A percentile compares a stretch with the other conserved stretches of the same genome.
Conservation (phyloP, 1,140 invertebrate genomes). For the Palaemon carinicauda region DNA sequence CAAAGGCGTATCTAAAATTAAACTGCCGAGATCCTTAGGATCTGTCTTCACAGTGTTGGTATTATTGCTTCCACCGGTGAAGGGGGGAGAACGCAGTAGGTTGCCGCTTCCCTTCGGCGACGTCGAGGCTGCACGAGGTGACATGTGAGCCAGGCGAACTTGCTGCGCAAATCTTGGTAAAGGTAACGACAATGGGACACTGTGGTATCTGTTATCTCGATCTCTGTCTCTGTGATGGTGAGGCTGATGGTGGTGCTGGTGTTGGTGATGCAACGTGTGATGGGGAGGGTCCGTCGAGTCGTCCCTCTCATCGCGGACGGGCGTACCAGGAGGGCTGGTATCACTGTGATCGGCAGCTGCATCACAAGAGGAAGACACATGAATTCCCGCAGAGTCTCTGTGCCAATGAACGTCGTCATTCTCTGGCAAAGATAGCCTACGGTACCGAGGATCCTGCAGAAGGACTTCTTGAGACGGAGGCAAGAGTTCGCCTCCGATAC, state of each 20-base stretch:
- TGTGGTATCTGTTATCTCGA: too few relatives aligned
- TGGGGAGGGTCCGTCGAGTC: conserved; percentile 47
- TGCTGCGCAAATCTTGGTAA: conserved; percentile 85
- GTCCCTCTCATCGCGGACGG: conserved; percentile 56
- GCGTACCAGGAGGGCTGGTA: conserved; percentile 56
- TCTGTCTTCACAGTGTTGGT: not conserved
- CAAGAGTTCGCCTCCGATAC: conserved; percentile 12
- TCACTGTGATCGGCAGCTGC: conserved; percentile 53
- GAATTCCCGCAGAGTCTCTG: conserved; percentile 14
- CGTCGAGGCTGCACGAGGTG: conserved; percentile 58
- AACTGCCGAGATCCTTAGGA: conserved; percentile 19
- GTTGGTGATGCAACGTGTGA: conserved; percentile 53
- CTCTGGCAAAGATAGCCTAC: conserved; percentile 42
- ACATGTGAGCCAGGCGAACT: conserved; percentile 64
- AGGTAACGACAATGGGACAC: conserved; percentile 76
- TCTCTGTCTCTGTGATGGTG: conserved; percentile 44
- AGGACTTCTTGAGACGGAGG: conserved; percentile 26
- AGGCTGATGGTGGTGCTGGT: conserved; percentile 49
- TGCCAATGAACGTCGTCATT: conserved; percentile 44
- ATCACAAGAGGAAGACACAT: conserved; percentile 51
- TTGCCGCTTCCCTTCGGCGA: conserved; percentile 58
- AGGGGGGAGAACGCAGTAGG: conserved; percentile 50
- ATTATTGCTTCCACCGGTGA: conserved; percentile 40
- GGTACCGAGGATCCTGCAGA: conserved; percentile 51
- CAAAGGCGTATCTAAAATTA: conserved; percentile 48